Percentiles rank a stretch among this genome's conserved stretches.
Evolutionary conservation across 2,888 invertebrate genomes (phyloP).

Genomic region (Agrochola macilenta): DNA sequence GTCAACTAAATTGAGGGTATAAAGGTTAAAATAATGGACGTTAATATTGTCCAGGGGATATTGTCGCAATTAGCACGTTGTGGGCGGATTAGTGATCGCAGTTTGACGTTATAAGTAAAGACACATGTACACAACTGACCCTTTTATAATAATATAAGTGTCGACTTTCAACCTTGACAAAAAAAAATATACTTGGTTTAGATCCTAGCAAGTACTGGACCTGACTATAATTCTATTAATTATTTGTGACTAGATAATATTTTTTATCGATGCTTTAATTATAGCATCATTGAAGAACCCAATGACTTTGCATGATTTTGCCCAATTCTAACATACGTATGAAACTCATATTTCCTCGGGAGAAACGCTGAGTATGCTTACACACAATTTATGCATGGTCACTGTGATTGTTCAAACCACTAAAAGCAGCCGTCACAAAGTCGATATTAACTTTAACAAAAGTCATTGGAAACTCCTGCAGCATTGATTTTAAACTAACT

Average conservation of each 20-base stretch:
- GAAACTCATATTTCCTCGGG: conserved; percentile 23
- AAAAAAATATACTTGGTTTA: no score
- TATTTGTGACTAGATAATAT: neutral
- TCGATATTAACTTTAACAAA: conserved; percentile 65
- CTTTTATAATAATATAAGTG: conserved; percentile 13
- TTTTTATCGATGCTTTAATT: neutral
- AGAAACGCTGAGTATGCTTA: conserved; percentile 27
- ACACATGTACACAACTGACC: conserved; percentile 2
- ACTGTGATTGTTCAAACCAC: conserved; percentile 58
- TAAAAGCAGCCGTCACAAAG: conserved; percentile 62
- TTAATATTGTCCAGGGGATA: conserved; percentile 34
- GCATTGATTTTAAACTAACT: conserved; percentile 68
- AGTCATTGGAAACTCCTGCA: conserved; percentile 65
- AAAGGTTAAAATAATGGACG: conserved; percentile 26
- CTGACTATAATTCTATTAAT: neutral
- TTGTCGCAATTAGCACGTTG: conserved; percentile 39
- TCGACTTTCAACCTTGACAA: neutral
- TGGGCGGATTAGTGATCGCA: conserved; percentile 28
- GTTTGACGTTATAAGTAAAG: no score
- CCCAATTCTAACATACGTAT: conserved; percentile 3
- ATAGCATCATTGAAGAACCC: neutral
- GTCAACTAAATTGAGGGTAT: neutral
- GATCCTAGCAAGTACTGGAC: neutral
- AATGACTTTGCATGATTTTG: neutral
- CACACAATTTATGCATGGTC: conserved; percentile 53